Base-by-base conservation (phyloP, 1,140 invertebrate species). In the Aphis craccivora region DNA sequence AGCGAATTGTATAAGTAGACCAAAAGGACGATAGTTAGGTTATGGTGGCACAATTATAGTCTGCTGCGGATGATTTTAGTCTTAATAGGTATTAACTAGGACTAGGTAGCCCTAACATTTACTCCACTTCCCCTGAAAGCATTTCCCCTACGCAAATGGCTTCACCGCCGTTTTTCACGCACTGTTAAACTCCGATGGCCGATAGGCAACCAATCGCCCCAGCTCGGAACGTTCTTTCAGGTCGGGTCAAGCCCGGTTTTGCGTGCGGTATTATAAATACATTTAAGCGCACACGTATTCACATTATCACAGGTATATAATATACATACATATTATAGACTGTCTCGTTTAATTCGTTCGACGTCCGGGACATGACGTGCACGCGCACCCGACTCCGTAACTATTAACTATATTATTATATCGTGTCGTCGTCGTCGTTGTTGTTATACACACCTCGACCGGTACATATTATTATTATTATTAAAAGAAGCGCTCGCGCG, bases 281-380 rank as follows among this genome's bases (percentile, higher is more conserved):
- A 35, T 30, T 35, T 81, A 35, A 81, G 35, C 14, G 18, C n/a
- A 40, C 14, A 81, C n/a, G 55, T 35, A 76, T 18, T 9, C 18
- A 0, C 6, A 37, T 81, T 81, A 37, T 22, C 40, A 86, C 14
- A 14, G 14, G 84, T 11, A 51, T 51, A 51, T 14, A 18, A 51
- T 51, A 18, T 51, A 51, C 48, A 51, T 51, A 20, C 40, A 35
- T 23, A 25, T 2, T 23, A 25, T 2, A 40, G 3, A 40, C 25
- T 45, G 88, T 25, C 30, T 88, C 60, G 89, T 43, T 55, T 91
- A 84, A 92, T 92, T 92, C 37, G n/a, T 48, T 83, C 45, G 67
- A 92, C 43, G 22, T 7, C 90, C 90, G n/a, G 43, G 91, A 92
- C 91, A 83, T 90, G 55, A 45, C 76, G 43, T 48, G 43, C 91